These are phyloP conservation scores for Magallana gigas DNA, from an alignment of 1,140 invertebrate genomes.

Conservation along the genomic window DNA sequence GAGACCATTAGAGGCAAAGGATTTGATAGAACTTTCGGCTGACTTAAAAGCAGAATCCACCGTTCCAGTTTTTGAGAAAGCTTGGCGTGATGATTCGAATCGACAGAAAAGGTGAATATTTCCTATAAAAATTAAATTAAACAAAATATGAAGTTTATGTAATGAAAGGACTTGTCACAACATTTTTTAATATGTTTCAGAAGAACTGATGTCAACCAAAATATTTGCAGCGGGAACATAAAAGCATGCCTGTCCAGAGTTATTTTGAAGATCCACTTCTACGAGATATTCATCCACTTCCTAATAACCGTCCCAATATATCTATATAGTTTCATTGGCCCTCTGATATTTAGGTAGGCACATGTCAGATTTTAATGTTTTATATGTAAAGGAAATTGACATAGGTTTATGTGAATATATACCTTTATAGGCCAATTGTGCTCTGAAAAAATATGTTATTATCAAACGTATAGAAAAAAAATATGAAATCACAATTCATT, in stretches of 20 bases:
- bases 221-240: neutral
- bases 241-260: neutral
- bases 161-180: neutral
- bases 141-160: neutral
- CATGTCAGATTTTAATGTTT: no score
- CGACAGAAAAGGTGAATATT: neutral
- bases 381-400: no score
- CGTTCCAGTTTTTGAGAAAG: constrained; percentile 1
- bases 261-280: neutral
- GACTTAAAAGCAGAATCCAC: neutral
- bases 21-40: neutral
- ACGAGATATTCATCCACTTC: neutral
- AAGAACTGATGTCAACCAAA: neutral
- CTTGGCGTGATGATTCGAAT: neutral
- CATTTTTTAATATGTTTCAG: neutral
- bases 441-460: no score
- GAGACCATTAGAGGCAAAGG: neutral
- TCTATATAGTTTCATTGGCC: no score
- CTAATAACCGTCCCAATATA: neutral
- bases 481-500: no score
- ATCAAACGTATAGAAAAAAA: no score
- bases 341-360: no score
- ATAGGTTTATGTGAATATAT: no score
- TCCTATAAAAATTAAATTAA: neutral
- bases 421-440: no score